These are phyloP conservation scores for Hemicrepidius hirtus DNA, from an alignment of 2,888 invertebrate species.

Conservation along the genomic window DNA sequence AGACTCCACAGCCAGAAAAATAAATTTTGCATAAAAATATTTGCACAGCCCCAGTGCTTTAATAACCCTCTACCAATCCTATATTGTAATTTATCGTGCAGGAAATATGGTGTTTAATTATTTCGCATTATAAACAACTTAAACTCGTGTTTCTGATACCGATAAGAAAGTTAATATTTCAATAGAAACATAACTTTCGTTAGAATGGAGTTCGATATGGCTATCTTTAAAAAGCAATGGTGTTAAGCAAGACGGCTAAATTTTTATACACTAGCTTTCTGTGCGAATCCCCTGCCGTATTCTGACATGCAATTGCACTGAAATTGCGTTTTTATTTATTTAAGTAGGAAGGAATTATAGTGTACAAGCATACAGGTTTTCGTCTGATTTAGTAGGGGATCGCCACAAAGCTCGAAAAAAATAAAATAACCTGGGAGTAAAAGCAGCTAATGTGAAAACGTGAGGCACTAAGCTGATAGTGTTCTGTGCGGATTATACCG, in stretches of 20 bases:
- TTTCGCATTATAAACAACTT: no score
- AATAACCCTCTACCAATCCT: no score
- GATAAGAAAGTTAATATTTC: background rate
- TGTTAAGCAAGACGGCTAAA: background rate
- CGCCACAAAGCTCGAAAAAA: conserved; percentile 11
- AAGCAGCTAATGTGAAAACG: conserved; percentile 57
- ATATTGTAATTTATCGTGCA: no score
- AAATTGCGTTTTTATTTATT: conserved; percentile 12
- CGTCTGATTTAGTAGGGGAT: background rate
- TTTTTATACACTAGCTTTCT: background rate
- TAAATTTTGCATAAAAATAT: no score
- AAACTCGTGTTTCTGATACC: background rate
- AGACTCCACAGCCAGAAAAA: no score
- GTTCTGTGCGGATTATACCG: conserved; percentile 43
- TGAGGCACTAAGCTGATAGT: conserved; percentile 59
- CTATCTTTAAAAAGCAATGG: conserved; percentile 4
- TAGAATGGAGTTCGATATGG: background rate
- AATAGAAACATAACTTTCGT: background rate
- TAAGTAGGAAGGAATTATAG: background rate
- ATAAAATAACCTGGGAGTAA: background rate
- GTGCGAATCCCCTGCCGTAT: background rate
- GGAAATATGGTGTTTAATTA: no score
- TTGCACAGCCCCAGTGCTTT: no score
- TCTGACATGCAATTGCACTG: background rate
- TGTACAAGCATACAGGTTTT: background rate